Conservation (phyloP, 2,888 invertebrate genomes). For the Mantis religiosa region DNA sequence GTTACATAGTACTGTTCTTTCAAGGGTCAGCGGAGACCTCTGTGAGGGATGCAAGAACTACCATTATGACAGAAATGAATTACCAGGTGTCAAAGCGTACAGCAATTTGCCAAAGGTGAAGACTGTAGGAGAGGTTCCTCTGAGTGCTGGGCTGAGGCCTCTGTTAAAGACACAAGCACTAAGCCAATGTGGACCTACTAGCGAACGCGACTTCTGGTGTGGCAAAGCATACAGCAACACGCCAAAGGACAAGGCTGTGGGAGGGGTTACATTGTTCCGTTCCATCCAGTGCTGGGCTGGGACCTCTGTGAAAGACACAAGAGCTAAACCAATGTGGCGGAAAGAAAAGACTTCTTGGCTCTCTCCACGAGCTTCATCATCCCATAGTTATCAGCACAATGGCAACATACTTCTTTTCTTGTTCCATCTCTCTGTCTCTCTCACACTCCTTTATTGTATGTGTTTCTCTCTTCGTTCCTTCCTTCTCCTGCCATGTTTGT, state of each 20-base stretch:
- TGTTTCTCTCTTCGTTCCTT: neutral
- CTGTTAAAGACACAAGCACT: neutral
- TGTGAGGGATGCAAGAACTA: too few relatives aligned
- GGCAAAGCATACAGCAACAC: neutral
- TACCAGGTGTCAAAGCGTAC: neutral
- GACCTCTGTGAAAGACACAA: neutral
- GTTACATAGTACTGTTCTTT: too few relatives aligned
- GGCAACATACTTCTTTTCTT: conserved; percentile 21
- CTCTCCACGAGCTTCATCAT: conserved; percentile 28
- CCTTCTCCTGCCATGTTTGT: conserved; percentile 26
- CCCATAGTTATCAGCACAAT: conserved; percentile 31
- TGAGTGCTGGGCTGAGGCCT: neutral
- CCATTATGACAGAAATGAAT: too few relatives aligned
- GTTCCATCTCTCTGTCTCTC: conserved; percentile 9
- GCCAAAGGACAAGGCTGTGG: neutral
- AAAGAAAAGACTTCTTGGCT: conserved; percentile 25
- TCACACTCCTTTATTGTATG: neutral
- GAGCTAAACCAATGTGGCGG: conserved; percentile 17
- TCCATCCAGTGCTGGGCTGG: neutral
- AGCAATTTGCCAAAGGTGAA: neutral
- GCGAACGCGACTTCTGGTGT: neutral
- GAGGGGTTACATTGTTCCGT: neutral
- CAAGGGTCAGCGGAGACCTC: too few relatives aligned
- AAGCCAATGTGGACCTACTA: neutral
- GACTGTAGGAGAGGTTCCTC: neutral